Evolutionary conservation across 2,113 vertebrate genomes (phyloP).

Genomic region (Sinocyclocheilus grahami): DNA sequence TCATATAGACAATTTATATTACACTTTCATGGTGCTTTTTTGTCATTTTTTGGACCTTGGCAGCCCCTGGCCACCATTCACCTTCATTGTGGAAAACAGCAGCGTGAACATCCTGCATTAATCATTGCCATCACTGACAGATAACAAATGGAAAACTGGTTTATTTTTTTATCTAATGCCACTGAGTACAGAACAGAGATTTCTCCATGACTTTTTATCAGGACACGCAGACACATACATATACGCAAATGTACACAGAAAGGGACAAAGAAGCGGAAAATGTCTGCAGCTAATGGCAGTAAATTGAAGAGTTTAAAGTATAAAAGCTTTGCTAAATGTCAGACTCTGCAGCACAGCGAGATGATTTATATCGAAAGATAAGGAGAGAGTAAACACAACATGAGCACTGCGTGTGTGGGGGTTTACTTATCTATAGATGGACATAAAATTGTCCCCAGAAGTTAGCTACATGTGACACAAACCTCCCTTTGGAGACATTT

Average conservation of each 20-base stretch:
- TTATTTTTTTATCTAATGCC: background rate
- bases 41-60: background rate
- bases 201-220: conserved; percentile 16
- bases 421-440: conserved; percentile 3
- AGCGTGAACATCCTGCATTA: background rate
- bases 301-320: conserved; percentile 29
- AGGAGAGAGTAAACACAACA: background rate
- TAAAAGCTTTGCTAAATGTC: conserved; percentile 52
- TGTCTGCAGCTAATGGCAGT: conserved; percentile 12
- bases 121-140: background rate
- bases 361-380: conserved; percentile 38
- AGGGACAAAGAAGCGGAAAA: conserved; percentile 17
- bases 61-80: background rate
- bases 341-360: conserved; percentile 39
- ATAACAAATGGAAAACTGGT: background rate
- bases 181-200: background rate
- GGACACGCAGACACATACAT: background rate
- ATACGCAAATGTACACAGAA: conserved; percentile 15
- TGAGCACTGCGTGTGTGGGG: conserved; percentile 8
- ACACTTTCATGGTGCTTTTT: too few species aligned
- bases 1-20: too few species aligned
- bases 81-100: background rate
- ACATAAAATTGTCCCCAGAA: background rate
- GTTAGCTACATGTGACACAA: background rate
- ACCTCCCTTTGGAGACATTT: background rate